These are phyloP conservation scores for Balearica regulorum DNA, from an alignment of 2,797 vertebrate species.

Conservation along the genomic window DNA sequence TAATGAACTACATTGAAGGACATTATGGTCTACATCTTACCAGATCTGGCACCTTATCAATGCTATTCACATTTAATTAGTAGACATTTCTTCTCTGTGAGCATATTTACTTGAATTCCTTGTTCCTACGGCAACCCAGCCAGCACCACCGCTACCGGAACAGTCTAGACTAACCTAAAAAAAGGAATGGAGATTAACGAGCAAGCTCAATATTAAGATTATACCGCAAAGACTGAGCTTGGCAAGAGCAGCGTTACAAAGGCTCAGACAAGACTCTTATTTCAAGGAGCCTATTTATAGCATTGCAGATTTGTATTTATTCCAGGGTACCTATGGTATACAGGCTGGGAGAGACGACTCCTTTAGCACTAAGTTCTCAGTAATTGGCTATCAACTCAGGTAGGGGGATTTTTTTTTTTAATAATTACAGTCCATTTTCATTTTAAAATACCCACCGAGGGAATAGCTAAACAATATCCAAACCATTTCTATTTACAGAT, in stretches of 20 bases:
- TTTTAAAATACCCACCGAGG: neutral
- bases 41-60: slow-evolving; percentile 73
- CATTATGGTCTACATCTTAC: slow-evolving; percentile 34
- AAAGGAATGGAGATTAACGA: slow-evolving; percentile 87
- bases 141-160: slow-evolving; percentile 76
- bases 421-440: slow-evolving; percentile 33
- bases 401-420: neutral
- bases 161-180: slow-evolving; percentile 69
- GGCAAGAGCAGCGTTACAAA: slow-evolving; percentile 42
- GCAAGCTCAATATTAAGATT: slow-evolving; percentile 79
- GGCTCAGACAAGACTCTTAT: slow-evolving; percentile 53
- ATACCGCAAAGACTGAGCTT: slow-evolving; percentile 58
- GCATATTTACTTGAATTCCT: slow-evolving; percentile 86
- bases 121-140: slow-evolving; percentile 91
- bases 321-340: slow-evolving; percentile 59
- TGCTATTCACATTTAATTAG: slow-evolving; percentile 84
- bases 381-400: slow-evolving; percentile 40
- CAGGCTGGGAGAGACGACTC: neutral
- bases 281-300: slow-evolving; percentile 77
- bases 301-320: slow-evolving; percentile 73
- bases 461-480: neutral
- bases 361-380: slow-evolving; percentile 20
- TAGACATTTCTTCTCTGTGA: slow-evolving; percentile 85
- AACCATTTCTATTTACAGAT: neutral
- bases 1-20: slow-evolving; percentile 39